phyloP scores from a whole-genome alignment of 2,888 invertebrate genomes.

The Patella depressa region DNA sequence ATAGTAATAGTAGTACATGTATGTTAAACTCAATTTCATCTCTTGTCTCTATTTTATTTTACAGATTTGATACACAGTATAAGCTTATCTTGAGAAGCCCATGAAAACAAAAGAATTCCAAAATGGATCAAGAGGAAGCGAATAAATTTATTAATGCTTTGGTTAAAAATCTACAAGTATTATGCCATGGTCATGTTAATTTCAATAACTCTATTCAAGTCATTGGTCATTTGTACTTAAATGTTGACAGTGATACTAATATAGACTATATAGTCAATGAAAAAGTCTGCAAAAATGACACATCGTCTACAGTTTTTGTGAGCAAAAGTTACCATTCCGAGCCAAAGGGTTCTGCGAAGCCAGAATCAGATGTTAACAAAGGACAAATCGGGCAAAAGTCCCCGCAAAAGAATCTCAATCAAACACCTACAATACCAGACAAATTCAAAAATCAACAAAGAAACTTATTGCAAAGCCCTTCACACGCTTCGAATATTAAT shows the following conservation, averaged over 20 bases:
- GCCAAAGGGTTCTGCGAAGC: background rate
- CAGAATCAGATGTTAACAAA: background rate
- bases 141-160: constrained; percentile 8
- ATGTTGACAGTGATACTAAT: background rate
- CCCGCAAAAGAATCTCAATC: too few species aligned
- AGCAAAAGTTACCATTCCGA: background rate
- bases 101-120: background rate
- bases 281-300: background rate
- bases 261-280: constrained; percentile 4
- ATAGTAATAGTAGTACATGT: too few species aligned
- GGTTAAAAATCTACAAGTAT: constrained; percentile 6
- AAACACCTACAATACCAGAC: too few species aligned
- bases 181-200: background rate
- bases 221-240: background rate
- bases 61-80: too few species aligned
- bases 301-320: constrained; percentile 1
- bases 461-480: too few species aligned
- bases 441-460: too few species aligned
- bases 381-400: too few species aligned
- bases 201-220: background rate
- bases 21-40: too few species aligned
- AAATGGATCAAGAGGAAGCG: background rate
- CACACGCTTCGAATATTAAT: background rate
- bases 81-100: too few species aligned
- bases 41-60: too few species aligned